Conservation (phyloP, 2,888 invertebrate species). For the Deilephila elpenor region DNA sequence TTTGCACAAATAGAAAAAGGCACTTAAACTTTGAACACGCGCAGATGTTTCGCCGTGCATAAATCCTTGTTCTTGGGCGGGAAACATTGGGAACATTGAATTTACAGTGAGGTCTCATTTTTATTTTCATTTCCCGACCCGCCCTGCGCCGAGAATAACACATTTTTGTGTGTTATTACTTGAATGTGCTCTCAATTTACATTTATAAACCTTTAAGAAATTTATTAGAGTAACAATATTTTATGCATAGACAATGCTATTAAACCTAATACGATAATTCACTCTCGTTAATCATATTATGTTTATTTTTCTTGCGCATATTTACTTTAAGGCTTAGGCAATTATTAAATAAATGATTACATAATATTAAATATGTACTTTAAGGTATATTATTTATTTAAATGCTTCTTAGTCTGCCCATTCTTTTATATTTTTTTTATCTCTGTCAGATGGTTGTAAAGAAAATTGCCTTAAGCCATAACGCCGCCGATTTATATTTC, state of each 20-base stretch:
- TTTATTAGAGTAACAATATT: neutral
- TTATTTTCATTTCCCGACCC: neutral
- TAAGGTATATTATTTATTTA: no score
- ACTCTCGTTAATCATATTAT: no score
- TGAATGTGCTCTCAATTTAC: neutral
- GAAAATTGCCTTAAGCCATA: no score
- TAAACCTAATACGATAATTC: neutral
- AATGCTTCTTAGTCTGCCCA: no score
- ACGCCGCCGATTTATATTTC: no score
- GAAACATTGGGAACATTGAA: slow-evolving; percentile 22
- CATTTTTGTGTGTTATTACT: neutral
- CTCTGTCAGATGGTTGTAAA: no score
- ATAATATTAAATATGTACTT: no score
- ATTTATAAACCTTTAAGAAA: neutral
- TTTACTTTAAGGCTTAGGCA: no score
- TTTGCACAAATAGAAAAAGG: slow-evolving; percentile 38
- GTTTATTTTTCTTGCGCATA: no score
- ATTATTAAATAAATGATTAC: no score
- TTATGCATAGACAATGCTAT: neutral
- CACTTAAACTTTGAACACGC: slow-evolving; percentile 31
- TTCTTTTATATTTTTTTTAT: no score
- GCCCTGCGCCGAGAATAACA: neutral
- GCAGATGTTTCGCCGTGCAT: slow-evolving; percentile 24
- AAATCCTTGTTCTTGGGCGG: slow-evolving; percentile 22
- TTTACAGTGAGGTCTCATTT: slow-evolving; percentile 6